Percentiles rank a stretch among this genome's conserved stretches.
Evolutionary conservation across 2,797 vertebrate genomes (phyloP).

Genomic region (Gambelia wislizenii): DNA sequence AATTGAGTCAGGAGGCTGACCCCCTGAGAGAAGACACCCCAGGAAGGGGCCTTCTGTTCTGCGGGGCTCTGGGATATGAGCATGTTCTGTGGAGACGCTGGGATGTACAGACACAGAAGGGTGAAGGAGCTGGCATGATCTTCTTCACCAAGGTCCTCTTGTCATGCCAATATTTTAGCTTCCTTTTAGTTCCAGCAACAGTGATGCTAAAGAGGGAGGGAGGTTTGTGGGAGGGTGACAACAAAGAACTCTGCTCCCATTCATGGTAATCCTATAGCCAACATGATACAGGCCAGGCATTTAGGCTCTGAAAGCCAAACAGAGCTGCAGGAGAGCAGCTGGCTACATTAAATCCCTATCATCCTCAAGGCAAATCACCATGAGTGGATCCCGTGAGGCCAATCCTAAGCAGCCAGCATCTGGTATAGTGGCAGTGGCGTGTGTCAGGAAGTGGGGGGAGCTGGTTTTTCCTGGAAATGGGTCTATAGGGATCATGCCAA

Average conservation of each 20-base stretch:
- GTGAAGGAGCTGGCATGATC: not conserved
- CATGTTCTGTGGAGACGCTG: not conserved
- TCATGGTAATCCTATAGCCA: slow-evolving; percentile 8
- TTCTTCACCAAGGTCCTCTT: not conserved
- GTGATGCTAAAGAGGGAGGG: not conserved
- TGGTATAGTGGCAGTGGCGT: not conserved
- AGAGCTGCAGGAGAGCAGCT: not conserved
- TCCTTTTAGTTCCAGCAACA: not conserved
- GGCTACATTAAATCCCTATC: slow-evolving; percentile 46
- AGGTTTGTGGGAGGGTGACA: not conserved
- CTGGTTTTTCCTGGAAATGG: slow-evolving; percentile 47
- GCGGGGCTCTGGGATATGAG: not conserved
- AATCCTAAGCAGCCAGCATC: not conserved
- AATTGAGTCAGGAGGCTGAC: not conserved
- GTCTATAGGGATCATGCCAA: slow-evolving; percentile 11
- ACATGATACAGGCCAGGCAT: slow-evolving; percentile 8
- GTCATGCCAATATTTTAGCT: not conserved
- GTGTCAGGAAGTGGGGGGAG: not conserved
- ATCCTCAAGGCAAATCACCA: slow-evolving; percentile 24
- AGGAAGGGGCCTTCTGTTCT: not conserved
- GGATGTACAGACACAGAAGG: slow-evolving; percentile 11
- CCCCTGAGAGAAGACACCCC: not conserved
- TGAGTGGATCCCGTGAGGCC: slow-evolving; percentile 5
- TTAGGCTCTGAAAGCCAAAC: slow-evolving; percentile 20
- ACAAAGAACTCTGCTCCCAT: not conserved